phyloP scores from a whole-genome alignment of 1,140 invertebrate genomes.

The Neelides sp. region DNA sequence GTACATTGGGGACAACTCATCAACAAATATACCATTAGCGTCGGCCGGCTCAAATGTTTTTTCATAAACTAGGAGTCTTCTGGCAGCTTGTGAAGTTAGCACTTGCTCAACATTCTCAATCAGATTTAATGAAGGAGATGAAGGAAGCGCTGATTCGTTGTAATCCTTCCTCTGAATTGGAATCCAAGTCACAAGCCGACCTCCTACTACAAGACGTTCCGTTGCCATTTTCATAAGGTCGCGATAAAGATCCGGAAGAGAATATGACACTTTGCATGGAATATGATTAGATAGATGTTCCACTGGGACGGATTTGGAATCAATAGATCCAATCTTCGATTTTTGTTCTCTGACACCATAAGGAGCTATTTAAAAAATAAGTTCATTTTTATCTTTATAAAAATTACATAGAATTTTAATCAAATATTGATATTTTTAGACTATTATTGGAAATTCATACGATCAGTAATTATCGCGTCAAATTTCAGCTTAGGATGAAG shows the following conservation, averaged over 20 bases:
- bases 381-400: background rate
- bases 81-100: slow-evolving; percentile 58
- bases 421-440: slow-evolving; percentile 11
- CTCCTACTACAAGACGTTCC: slow-evolving; percentile 56
- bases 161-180: slow-evolving; percentile 59
- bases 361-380: slow-evolving; percentile 55
- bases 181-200: slow-evolving; percentile 81
- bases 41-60: slow-evolving; percentile 52
- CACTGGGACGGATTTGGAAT: slow-evolving; percentile 43
- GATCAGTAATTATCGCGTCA: slow-evolving; percentile 86
- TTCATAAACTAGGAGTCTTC: slow-evolving; percentile 72
- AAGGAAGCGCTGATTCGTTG: slow-evolving; percentile 47
- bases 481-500: slow-evolving; percentile 58
- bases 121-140: slow-evolving; percentile 62
- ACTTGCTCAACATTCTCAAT: slow-evolving; percentile 75
- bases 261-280: slow-evolving; percentile 77
- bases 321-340: slow-evolving; percentile 59
- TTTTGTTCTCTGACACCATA: slow-evolving; percentile 89
- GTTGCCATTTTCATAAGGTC: slow-evolving; percentile 75
- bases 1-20: no score
- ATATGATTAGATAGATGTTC: slow-evolving; percentile 55
- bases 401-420: background rate
- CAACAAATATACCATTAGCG: no score
- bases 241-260: slow-evolving; percentile 59
- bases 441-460: slow-evolving; percentile 47